Conservation (phyloP, 2,113 vertebrate species). For the Hypomesus transpacificus region DNA sequence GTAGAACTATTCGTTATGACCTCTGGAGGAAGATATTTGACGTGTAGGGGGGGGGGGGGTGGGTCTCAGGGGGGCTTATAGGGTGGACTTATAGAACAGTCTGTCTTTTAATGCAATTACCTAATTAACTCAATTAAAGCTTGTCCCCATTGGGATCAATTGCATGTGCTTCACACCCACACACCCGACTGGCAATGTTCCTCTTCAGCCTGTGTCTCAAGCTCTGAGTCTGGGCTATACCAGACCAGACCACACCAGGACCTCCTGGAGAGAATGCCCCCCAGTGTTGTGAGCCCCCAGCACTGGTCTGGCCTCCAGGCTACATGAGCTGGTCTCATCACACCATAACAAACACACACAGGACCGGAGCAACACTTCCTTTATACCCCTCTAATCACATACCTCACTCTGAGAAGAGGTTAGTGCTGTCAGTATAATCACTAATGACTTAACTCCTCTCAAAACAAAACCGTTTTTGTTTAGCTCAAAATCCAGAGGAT, state of each 20-base stretch:
- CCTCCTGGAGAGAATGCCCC: constrained; percentile 27
- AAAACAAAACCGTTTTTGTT: constrained; percentile 24
- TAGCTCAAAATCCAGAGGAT: constrained; percentile 34
- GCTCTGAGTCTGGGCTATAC: too few species aligned
- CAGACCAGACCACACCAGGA: neutral
- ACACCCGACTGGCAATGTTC: neutral
- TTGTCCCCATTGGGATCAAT: constrained; percentile 23
- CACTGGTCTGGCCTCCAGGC: too few species aligned
- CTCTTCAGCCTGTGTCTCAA: too few species aligned
- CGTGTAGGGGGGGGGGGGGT: neutral
- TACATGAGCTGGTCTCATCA: too few species aligned
- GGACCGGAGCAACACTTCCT: constrained; percentile 5
- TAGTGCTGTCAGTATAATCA: constrained; percentile 31
- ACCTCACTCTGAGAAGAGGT: constrained; percentile 20
- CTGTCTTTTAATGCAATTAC: too few species aligned
- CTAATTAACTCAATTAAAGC: constrained; percentile 17
- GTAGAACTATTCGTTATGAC: too few species aligned
- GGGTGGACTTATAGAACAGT: too few species aligned
- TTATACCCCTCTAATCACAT: constrained; percentile 32
- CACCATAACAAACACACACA: too few species aligned
- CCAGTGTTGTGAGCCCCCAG: too few species aligned
- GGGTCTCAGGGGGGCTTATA: too few species aligned
- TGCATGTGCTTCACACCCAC: constrained; percentile 6
- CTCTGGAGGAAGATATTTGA: neutral
- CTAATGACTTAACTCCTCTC: constrained; percentile 35